Conservation (phyloP, 2,797 vertebrate genomes). For the Echiichthys vipera region DNA sequence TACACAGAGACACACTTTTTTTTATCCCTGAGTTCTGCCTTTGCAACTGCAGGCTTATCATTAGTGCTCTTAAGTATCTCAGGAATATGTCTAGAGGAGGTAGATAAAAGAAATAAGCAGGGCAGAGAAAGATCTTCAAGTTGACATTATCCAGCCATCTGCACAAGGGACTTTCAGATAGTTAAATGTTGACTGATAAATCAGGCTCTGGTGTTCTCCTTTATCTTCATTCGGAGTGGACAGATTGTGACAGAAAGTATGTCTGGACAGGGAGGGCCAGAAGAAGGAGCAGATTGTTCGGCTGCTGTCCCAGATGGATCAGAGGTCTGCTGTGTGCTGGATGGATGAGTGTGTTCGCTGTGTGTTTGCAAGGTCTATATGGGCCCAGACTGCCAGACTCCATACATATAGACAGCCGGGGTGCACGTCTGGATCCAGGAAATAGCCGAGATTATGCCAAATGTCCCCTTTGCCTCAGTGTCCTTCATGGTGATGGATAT, state of each 20-base stretch:
- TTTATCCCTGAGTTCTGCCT: conserved; percentile 30
- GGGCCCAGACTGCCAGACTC: conserved; percentile 81
- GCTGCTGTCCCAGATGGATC: conserved; percentile 72
- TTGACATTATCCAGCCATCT: conserved; percentile 86
- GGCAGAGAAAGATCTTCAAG: conserved; percentile 57
- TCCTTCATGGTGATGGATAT: conserved; percentile 71
- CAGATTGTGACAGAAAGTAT: conserved; percentile 80
- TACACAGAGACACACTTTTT: conserved; percentile 23
- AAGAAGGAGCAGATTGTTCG: conserved; percentile 86
- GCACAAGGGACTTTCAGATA: conserved; percentile 75
- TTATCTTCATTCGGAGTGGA: conserved; percentile 85
- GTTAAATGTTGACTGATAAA: conserved; percentile 85
- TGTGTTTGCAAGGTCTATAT: conserved; percentile 67
- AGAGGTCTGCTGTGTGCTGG: conserved; percentile 71
- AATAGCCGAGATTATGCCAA: conserved; percentile 75
- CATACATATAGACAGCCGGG: conserved; percentile 63
- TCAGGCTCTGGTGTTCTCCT: conserved; percentile 80
- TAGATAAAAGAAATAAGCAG: conserved; percentile 66
- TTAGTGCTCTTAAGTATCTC: conserved; percentile 56
- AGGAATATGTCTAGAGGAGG: conserved; percentile 66
- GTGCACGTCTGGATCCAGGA: conserved; percentile 64
- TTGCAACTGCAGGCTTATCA: conserved; percentile 60
- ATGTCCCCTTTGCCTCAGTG: conserved; percentile 61
- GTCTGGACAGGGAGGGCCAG: conserved; percentile 71
- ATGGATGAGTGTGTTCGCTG: conserved; percentile 67